Evolutionary conservation across 2,888 invertebrate species (phyloP).

Genomic region (Sinodicranocentrus sp.): DNA sequence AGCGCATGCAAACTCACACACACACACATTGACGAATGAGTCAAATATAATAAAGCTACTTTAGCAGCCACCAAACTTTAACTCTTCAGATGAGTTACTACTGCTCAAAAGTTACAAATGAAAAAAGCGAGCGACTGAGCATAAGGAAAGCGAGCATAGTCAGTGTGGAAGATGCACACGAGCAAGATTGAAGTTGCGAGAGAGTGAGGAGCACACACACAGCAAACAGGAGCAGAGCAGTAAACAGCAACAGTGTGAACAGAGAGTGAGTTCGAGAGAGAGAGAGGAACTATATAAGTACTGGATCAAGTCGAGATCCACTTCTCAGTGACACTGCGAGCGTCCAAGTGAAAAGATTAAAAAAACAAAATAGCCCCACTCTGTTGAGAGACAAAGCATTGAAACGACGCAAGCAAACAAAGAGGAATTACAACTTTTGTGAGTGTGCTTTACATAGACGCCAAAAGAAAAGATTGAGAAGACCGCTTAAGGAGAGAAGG

Average conservation of each 20-base stretch:
- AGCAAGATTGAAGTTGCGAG: conserved; percentile 25
- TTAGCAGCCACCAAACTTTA: no score
- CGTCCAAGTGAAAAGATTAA: conserved; percentile 72
- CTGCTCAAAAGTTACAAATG: conserved; percentile 36
- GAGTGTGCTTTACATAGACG: background rate
- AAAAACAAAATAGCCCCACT: conserved; percentile 42
- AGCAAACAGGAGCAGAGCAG: conserved; percentile 23
- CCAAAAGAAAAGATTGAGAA: background rate
- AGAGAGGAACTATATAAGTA: conserved; percentile 62
- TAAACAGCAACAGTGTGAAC: conserved; percentile 48
- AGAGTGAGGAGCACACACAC: conserved; percentile 24
- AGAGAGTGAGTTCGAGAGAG: conserved; percentile 25
- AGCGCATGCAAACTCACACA: no score
- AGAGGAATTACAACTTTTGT: conserved; percentile 42
- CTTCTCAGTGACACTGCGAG: conserved; percentile 71
- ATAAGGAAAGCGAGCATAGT: background rate
- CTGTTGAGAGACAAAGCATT: conserved; percentile 21
- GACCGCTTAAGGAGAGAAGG: background rate
- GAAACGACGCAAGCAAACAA: conserved; percentile 26
- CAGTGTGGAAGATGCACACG: conserved; percentile 4
- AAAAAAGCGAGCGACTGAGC: conserved; percentile 44
- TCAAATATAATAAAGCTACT: no score
- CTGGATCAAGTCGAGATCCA: conserved; percentile 66
- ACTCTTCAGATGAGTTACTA: no score
- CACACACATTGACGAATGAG: no score